Evolutionary conservation across 2,797 vertebrate species (phyloP).

Genomic region (Hipposideros larvatus): DNA sequence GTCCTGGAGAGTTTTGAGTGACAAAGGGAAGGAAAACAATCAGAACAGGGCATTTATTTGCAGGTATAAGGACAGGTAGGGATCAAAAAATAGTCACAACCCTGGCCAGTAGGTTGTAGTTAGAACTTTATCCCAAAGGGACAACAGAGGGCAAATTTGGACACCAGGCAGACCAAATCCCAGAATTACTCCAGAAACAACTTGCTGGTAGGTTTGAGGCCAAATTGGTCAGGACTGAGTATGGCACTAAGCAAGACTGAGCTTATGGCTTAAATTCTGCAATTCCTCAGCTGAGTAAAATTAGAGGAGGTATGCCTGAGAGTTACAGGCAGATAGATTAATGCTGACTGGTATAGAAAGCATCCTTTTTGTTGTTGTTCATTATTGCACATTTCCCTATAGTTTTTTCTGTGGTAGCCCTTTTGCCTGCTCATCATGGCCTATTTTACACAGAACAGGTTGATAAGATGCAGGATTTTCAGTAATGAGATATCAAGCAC

Average conservation of each 20-base stretch:
- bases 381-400: neutral
- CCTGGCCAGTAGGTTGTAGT: neutral
- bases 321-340: neutral
- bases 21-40: neutral
- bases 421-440: neutral
- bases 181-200: neutral
- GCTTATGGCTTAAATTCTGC: neutral
- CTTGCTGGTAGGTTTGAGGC: neutral
- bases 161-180: neutral
- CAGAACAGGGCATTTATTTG: neutral
- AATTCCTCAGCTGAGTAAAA: neutral
- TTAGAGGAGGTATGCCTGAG: fast-evolving
- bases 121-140: neutral
- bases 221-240: neutral
- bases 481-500: neutral
- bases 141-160: neutral
- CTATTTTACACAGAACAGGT: neutral
- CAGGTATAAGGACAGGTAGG: neutral
- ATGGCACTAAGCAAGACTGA: neutral
- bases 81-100: neutral
- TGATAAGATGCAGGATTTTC: neutral
- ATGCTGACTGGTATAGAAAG: neutral
- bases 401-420: neutral
- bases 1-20: neutral
- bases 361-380: neutral